Evolutionary conservation across 64 coral and sea anemone species (phyloP).

Genomic region (Montipora foliosa): DNA sequence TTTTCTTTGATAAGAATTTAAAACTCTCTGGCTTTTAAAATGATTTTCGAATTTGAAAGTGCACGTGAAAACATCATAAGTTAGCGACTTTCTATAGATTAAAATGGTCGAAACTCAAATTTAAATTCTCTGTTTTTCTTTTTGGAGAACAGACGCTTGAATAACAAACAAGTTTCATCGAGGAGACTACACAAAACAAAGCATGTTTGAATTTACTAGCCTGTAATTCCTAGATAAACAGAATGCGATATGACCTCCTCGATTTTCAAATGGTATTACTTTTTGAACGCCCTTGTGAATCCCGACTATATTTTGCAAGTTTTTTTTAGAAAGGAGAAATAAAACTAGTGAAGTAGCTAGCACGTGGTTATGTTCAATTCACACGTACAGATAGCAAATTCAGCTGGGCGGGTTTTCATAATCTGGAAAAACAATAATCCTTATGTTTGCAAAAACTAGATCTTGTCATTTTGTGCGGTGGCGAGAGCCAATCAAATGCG

Average conservation of each 20-base stretch:
- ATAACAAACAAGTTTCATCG: constrained; percentile 32
- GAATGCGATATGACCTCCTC: background rate
- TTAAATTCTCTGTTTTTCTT: background rate
- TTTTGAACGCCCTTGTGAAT: background rate
- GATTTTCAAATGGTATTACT: background rate
- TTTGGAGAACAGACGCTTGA: background rate
- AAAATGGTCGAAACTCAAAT: background rate
- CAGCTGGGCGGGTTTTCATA: constrained; percentile 58
- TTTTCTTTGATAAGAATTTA: background rate
- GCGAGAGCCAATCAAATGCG: constrained; percentile 78
- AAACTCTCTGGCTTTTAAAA: background rate
- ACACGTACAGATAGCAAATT: constrained; percentile 33
- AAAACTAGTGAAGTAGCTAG: constrained; percentile 8
- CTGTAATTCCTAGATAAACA: constrained; percentile 33
- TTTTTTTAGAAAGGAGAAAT: background rate
- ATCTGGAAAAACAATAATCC: constrained; percentile 95
- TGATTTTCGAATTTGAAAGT: background rate
- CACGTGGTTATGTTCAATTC: constrained; percentile 40
- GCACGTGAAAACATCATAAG: no score
- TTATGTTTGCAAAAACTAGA: constrained; percentile 96
- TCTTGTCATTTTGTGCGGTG: constrained; percentile 63
- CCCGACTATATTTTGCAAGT: background rate
- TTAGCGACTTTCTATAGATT: no score
- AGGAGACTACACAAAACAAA: constrained; percentile 31
- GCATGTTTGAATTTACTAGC: constrained; percentile 2